Base-by-base conservation (phyloP, 2,797 vertebrate genomes). In the Paedocypris micromegethes region DNA sequence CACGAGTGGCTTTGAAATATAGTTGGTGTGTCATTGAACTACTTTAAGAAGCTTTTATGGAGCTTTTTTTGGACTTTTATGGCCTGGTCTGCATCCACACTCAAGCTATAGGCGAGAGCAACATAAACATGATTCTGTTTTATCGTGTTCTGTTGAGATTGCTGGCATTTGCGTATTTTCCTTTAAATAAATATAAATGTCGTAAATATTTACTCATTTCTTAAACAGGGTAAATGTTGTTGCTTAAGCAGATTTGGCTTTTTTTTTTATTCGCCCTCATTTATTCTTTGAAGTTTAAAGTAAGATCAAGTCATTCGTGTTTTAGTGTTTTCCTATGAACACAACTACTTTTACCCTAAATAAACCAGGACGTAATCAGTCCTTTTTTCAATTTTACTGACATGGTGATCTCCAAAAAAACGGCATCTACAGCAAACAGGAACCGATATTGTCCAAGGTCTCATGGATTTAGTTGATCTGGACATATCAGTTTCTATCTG, bases 401-500 rank as follows among this genome's bases (percentile, higher is more conserved):
- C n/a, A n/a, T n/a, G n/a, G n/a, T n/a, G n/a, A n/a, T n/a, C n/a
- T n/a, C n/a, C n/a, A n/a, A n/a, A n/a, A n/a, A n/a, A n/a, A n/a
- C n/a, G n/a, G n/a, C n/a, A n/a, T n/a, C n/a, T n/a, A n/a, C n/a
- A n/a, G n/a, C n/a, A n/a, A n/a, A n/a, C n/a, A n/a, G n/a, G n/a
- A n/a, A n/a, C n/a, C n/a, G n/a, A n/a, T n/a, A n/a, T 23, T 0
- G 3, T 9, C 3, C 8, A 63, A 57, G n/a, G 51, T 43, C 39
- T 46, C 50, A 39, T 68, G 4, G 39, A 51, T 51, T 47, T 69
- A 56, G 23, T 39, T 37, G 40, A 9, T 56, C 40, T 50, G 59
- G 40, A 51, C 9, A 5, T 50, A 51, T 64, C 54, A 5, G 40
- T 70, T 56, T 44, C 47, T 50, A 45, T 6, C 45, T 7, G 49